Evolutionary conservation across 53 echinoderm and acorn worm species (phyloP).

Genomic region (Henricia sp.): DNA sequence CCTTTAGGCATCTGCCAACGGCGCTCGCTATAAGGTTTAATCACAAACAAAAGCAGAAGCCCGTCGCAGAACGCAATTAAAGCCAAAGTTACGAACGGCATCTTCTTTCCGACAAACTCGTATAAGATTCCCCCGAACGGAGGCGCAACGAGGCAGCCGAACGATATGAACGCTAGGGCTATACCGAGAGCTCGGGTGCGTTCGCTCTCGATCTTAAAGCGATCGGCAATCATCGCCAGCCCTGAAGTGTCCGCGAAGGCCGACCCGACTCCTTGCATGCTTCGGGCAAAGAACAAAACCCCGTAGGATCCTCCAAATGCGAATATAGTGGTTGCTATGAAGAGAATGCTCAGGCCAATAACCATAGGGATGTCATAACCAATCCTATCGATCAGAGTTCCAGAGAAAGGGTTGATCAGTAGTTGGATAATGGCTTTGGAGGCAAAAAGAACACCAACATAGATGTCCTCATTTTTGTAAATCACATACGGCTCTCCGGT

Average conservation of each 20-base stretch:
- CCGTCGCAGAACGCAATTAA: constrained; percentile 83
- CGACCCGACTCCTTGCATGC: constrained; percentile 95
- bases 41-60: constrained; percentile 79
- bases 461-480: constrained; percentile 86
- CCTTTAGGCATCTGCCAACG: constrained; percentile 95
- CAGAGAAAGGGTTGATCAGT: constrained; percentile 92
- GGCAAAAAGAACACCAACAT: constrained; percentile 89
- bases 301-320: constrained; percentile 91
- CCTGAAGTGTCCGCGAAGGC: constrained; percentile 98
- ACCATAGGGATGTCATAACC: constrained; percentile 99
- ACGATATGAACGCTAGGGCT: constrained; percentile 96
- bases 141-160: constrained; percentile 95
- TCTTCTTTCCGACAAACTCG: constrained; percentile 88
- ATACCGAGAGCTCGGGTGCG: constrained; percentile 91
- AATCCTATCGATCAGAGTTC: constrained; percentile 94
- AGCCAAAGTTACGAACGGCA: constrained; percentile 91
- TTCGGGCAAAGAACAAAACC: constrained; percentile 86
- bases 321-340: constrained; percentile 91
- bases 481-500: constrained; percentile 51
- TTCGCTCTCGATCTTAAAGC: constrained; percentile 81
- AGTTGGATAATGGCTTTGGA: constrained; percentile 96
- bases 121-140: constrained; percentile 97
- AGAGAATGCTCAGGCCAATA: constrained; percentile 89
- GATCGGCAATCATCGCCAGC: constrained; percentile 97
- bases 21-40: constrained; percentile 88